A percentile compares a stretch with the other conserved stretches of the same genome.
Evolutionary conservation across 2,888 invertebrate species (phyloP).

Genomic region (Andrena hattorfiana): DNA sequence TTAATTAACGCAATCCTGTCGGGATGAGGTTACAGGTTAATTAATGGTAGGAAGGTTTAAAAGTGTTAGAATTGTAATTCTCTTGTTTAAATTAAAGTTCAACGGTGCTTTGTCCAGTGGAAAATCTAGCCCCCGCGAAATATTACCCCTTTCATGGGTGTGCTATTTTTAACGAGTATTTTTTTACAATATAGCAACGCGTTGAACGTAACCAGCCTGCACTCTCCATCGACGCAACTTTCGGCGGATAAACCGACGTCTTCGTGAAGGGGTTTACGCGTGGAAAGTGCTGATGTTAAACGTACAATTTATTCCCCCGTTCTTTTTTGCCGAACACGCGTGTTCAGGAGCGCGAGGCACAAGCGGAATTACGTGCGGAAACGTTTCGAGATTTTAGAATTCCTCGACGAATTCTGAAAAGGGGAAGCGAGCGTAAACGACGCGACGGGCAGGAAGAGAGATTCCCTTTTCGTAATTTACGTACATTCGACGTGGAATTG

Average conservation of each 20-base stretch:
- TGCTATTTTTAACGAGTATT: neutral
- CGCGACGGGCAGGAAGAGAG: neutral
- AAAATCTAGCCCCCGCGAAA: neutral
- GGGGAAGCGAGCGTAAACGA: neutral
- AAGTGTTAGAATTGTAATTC: neutral
- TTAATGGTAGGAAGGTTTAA: conserved; percentile 27
- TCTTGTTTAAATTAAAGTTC: conserved; percentile 26
- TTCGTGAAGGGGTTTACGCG: conserved; percentile 14
- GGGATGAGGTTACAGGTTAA: conserved; percentile 10
- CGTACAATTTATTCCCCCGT: neutral
- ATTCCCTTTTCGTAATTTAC: conserved; percentile 20
- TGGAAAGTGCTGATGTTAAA: conserved; percentile 4
- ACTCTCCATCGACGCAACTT: conserved; percentile 7
- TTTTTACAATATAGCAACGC: neutral
- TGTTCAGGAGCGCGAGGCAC: neutral
- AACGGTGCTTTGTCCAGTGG: neutral
- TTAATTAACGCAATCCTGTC: conserved; percentile 39
- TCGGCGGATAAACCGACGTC: conserved; percentile 7
- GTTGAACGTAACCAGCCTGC: neutral
- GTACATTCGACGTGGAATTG: conserved; percentile 28
- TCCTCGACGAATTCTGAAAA: neutral
- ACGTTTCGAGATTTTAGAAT: conserved; percentile 13
- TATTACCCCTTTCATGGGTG: neutral
- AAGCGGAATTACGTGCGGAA: neutral
- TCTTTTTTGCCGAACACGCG: neutral